Evolutionary conservation across 2,113 vertebrate species (phyloP).

Genomic region (Sardina pilchardus): DNA sequence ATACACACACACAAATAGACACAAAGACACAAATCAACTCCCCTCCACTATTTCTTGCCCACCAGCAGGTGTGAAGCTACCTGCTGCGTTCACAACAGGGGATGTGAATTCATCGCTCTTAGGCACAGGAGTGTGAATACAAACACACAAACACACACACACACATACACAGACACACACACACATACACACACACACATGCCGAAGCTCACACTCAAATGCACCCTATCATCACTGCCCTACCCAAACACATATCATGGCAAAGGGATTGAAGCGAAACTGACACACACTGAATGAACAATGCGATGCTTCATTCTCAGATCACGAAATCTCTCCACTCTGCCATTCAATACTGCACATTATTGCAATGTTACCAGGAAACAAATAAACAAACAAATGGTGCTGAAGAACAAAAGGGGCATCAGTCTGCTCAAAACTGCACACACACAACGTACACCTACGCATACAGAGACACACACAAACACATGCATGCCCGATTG

Average conservation of each 20-base stretch:
- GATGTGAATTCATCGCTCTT: neutral
- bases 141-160: neutral
- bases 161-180: slow-evolving; percentile 15
- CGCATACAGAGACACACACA: neutral
- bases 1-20: slow-evolving; percentile 22
- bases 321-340: neutral
- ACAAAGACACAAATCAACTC: neutral
- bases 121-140: neutral
- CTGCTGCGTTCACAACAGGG: neutral
- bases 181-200: slow-evolving; percentile 2
- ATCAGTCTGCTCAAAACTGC: neutral
- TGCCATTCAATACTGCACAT: neutral
- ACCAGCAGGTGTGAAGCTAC: neutral
- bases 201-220: neutral
- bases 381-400: neutral
- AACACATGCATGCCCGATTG: neutral
- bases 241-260: neutral
- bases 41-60: neutral
- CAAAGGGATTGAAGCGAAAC: neutral
- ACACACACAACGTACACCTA: neutral
- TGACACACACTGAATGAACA: neutral
- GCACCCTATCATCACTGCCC: neutral
- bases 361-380: neutral
- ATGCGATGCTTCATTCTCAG: neutral
- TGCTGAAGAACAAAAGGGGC: neutral